These are phyloP conservation scores for Panurus biarmicus DNA, from an alignment of 2,113 vertebrate genomes.

Conservation along the genomic window DNA sequence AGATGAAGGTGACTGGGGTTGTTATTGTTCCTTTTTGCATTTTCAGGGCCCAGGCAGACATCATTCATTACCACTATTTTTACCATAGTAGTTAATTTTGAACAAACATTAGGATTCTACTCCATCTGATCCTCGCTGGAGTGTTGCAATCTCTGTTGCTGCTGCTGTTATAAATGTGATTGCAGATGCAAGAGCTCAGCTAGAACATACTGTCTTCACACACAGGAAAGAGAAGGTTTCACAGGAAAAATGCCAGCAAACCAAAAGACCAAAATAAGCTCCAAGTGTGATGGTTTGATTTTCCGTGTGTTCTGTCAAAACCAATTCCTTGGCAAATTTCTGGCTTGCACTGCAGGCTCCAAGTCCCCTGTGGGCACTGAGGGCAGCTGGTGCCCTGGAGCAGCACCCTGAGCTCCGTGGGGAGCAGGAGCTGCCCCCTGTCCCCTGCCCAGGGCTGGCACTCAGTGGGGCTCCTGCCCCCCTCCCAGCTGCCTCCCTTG, in stretches of 20 bases:
- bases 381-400: not conserved
- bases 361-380: not conserved
- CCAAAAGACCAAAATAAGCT: not conserved
- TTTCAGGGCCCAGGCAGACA: not conserved
- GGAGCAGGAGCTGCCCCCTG: not conserved
- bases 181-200: not conserved
- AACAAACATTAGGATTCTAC: not conserved
- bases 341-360: not conserved
- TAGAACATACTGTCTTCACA: not conserved
- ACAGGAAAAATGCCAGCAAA: not conserved
- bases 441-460: not conserved
- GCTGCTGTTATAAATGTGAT: not conserved
- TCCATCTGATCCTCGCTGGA: not conserved
- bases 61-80: not conserved
- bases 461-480: rapidly evolving
- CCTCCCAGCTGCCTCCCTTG: rapidly evolving
- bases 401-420: not conserved
- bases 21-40: not conserved
- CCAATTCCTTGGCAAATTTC: not conserved
- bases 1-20: not conserved
- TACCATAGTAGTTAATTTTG: not conserved
- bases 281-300: not conserved
- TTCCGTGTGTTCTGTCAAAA: not conserved
- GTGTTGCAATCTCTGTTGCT: not conserved
- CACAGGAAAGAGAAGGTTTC: not conserved